Conservation (phyloP, 2,888 invertebrate genomes). For the Alentia gelatinosa region DNA sequence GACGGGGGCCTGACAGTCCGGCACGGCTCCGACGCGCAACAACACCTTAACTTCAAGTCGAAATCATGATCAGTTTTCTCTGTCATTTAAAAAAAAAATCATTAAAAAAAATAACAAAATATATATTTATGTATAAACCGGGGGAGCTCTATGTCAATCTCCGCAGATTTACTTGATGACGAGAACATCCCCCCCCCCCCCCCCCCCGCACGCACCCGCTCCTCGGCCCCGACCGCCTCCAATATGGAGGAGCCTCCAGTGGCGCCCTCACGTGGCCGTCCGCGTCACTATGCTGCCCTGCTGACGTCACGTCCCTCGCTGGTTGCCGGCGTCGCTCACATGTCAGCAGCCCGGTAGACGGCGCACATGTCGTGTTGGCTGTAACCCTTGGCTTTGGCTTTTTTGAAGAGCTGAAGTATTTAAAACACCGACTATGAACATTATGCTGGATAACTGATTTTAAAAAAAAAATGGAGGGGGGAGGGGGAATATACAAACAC, state of each 20-base stretch:
- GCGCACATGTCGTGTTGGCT: conserved; percentile 96
- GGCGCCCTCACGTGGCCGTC: background rate
- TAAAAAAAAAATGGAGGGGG: no score
- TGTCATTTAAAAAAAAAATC: background rate
- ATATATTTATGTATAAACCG: background rate
- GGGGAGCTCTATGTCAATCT: background rate
- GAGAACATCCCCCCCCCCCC: background rate
- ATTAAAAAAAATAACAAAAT: background rate
- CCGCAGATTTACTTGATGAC: background rate
- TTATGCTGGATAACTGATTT: no score
- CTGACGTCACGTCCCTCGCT: background rate
- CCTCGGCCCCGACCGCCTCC: background rate
- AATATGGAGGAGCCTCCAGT: background rate
- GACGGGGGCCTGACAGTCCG: no score
- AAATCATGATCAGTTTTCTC: background rate
- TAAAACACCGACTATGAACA: no score
- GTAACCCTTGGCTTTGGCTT: conserved; percentile 95
- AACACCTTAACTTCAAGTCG: no score
- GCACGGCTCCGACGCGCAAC: no score
- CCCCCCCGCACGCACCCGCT: background rate
- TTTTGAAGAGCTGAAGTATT: conserved; percentile 87
- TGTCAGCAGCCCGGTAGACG: conserved; percentile 86
- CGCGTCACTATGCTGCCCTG: background rate
- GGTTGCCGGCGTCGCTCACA: background rate
- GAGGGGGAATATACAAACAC: no score